Evolutionary conservation across 2,113 vertebrate species (phyloP).

Genomic region (Albula goreensis): DNA sequence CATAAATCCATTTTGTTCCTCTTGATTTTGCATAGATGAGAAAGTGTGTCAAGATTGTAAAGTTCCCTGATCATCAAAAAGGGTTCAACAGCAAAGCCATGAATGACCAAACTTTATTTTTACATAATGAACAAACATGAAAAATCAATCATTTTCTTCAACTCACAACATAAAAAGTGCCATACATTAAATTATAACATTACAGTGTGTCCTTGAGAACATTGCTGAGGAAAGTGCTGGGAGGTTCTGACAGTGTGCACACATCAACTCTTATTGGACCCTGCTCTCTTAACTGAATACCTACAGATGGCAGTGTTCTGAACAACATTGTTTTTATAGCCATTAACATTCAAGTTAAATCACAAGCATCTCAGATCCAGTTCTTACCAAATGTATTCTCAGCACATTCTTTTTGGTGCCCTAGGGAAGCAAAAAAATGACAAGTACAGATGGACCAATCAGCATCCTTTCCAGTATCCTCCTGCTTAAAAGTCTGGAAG

Average conservation of each 20-base stretch:
- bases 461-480: not conserved
- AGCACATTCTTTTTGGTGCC: not conserved
- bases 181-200: not conserved
- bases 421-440: not conserved
- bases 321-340: not conserved
- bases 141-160: not conserved
- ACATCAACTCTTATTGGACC: not conserved
- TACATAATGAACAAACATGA: not conserved
- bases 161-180: not conserved
- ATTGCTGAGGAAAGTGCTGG: not conserved
- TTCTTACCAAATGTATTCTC: not conserved
- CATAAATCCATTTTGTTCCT: no score
- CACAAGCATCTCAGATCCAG: not conserved
- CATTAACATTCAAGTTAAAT: not conserved
- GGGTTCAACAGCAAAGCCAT: not conserved
- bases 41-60: not conserved
- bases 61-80: not conserved
- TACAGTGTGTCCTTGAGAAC: not conserved
- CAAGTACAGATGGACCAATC: not conserved
- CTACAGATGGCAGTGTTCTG: not conserved
- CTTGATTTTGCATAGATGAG: no score
- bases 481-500: not conserved
- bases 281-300: not conserved
- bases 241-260: not conserved
- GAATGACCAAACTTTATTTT: not conserved